phyloP scores from a whole-genome alignment of 2,888 invertebrate genomes.

The Amblyjoppa fuscipennis region DNA sequence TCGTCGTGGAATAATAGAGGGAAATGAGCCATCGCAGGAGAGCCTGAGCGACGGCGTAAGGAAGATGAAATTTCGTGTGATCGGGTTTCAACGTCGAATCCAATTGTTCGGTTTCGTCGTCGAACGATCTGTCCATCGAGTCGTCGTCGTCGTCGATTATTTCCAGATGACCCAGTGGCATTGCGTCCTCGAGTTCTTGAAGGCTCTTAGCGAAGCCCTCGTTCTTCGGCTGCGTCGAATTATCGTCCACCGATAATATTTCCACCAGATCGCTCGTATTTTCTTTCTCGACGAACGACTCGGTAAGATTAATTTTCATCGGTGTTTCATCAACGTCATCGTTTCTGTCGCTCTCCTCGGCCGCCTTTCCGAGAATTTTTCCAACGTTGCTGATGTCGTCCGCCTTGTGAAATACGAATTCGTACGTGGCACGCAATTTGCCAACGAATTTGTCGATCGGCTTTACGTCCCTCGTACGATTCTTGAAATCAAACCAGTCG shows the following conservation, averaged over 20 bases:
- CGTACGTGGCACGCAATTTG: conserved; percentile 79
- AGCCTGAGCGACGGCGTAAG: conserved; percentile 74
- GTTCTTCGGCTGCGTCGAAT: conserved; percentile 22
- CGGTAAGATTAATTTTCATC: conserved; percentile 17
- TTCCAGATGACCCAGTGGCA: conserved; percentile 71
- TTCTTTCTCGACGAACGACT: conserved; percentile 27
- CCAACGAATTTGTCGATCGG: conserved; percentile 78
- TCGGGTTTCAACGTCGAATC: conserved; percentile 56
- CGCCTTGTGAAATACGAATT: conserved; percentile 78
- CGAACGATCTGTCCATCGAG: conserved; percentile 29
- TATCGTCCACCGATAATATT: neutral
- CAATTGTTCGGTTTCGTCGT: conserved; percentile 68
- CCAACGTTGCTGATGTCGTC: conserved; percentile 77
- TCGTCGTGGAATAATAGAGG: conserved; percentile 53
- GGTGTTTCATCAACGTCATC: neutral
- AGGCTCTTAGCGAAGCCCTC: conserved; percentile 43
- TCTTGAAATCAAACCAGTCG: conserved; percentile 74
- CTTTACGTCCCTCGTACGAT: conserved; percentile 72
- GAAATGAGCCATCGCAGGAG: conserved; percentile 78
- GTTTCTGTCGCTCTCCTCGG: conserved; percentile 6
- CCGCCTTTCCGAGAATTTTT: conserved; percentile 71
- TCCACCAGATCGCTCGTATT: conserved; percentile 27
- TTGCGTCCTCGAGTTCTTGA: conserved; percentile 68
- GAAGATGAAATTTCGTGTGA: conserved; percentile 71
- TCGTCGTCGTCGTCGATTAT: conserved; percentile 65